phyloP scores from a whole-genome alignment of 1,140 invertebrate genomes.

The Anadara kagoshimensis region DNA sequence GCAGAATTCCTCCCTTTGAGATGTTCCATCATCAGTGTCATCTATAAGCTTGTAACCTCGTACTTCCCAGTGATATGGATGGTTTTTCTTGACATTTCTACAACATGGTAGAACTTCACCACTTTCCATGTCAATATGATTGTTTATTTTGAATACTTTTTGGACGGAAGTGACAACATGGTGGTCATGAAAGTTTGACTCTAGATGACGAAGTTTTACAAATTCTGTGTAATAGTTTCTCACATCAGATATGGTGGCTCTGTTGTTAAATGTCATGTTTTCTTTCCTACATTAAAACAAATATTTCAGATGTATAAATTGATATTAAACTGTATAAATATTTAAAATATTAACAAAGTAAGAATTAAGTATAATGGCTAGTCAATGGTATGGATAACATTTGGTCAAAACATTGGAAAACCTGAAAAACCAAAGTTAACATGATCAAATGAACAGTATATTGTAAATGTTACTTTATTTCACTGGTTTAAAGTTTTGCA shows the following conservation, averaged over 20 bases:
- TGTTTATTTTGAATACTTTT: conserved; percentile 54
- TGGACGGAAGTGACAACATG: conserved; percentile 79
- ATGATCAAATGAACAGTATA: no score
- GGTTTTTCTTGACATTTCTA: conserved; percentile 56
- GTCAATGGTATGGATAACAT: no score
- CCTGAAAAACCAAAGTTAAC: no score
- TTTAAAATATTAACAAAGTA: no score
- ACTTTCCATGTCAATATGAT: conserved; percentile 63
- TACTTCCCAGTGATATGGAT: conserved; percentile 64
- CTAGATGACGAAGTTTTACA: conserved; percentile 79
- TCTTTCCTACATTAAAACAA: conserved; percentile 16
- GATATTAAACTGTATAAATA: no score
- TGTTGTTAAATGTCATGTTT: conserved; percentile 60
- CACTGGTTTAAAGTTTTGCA: no score
- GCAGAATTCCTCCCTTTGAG: conserved; percentile 72
- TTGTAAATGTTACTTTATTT: no score
- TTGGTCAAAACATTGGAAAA: no score
- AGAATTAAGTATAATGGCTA: no score
- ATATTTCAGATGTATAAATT: no score
- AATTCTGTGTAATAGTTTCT: conserved; percentile 89
- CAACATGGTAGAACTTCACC: conserved; percentile 68
- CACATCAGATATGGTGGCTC: conserved; percentile 83
- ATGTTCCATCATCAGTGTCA: conserved; percentile 30
- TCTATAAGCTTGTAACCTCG: conserved; percentile 53
- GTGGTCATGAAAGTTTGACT: conserved; percentile 80